Conservation (phyloP, 1,140 invertebrate genomes). For the Bombus consobrinus region DNA sequence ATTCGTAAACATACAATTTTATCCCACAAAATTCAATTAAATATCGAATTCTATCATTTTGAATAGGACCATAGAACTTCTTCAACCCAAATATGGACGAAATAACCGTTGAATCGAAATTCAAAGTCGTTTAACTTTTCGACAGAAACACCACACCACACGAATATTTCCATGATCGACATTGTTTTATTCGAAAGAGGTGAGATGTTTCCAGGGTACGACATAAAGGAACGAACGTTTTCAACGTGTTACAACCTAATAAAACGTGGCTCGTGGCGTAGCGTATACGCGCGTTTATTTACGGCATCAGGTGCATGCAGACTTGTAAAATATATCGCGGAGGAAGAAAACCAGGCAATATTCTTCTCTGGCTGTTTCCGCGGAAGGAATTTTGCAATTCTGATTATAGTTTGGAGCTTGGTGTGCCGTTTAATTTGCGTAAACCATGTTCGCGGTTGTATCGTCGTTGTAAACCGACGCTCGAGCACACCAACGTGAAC, state of each 20-base stretch:
- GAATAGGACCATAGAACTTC: no score
- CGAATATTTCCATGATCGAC: neutral
- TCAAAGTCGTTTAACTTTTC: neutral
- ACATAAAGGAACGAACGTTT: no score
- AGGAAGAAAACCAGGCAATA: slow-evolving; percentile 10
- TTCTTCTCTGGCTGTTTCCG: slow-evolving; percentile 36
- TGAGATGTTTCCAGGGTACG: neutral
- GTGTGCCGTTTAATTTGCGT: slow-evolving; percentile 38
- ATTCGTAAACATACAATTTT: no score
- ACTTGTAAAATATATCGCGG: slow-evolving; percentile 28
- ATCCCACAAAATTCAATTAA: no score
- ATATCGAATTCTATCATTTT: no score
- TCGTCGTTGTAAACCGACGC: neutral
- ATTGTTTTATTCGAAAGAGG: neutral
- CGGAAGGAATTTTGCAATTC: slow-evolving; percentile 47
- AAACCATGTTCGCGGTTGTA: neutral
- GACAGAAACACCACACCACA: neutral
- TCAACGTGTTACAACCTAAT: neutral
- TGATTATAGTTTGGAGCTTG: slow-evolving; percentile 33
- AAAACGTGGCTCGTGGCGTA: neutral
- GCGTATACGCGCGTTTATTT: slow-evolving; percentile 9
- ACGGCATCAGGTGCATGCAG: slow-evolving; percentile 32
- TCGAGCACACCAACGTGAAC: neutral
- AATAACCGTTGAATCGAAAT: no score
- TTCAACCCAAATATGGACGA: neutral